These are phyloP conservation scores for Holocentrus rufus DNA, from an alignment of 2,797 vertebrate species.

Conservation along the genomic window DNA sequence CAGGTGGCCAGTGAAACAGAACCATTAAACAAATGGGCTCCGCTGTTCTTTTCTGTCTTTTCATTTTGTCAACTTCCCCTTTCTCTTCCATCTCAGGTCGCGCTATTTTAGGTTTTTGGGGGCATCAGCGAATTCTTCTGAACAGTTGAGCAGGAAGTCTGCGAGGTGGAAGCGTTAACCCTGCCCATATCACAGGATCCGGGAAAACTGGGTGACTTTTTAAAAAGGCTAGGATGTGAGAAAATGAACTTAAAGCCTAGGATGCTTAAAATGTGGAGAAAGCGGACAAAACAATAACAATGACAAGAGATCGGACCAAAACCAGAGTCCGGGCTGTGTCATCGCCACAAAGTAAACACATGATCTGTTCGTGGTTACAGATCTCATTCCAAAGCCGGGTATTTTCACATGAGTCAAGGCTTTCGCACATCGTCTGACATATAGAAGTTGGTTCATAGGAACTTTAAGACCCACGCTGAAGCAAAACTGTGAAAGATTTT, in stretches of 20 bases:
- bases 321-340: not conserved
- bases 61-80: slow-evolving; percentile 38
- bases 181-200: not conserved
- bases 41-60: slow-evolving; percentile 22
- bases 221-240: not conserved
- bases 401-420: not conserved
- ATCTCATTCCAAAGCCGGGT: slow-evolving; percentile 13
- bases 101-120: slow-evolving; percentile 35
- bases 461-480: slow-evolving; percentile 1
- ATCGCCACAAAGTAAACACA: not conserved
- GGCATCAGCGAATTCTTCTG: slow-evolving; percentile 33
- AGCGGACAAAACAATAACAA: not conserved
- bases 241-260: not conserved
- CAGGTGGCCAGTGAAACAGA: slow-evolving; percentile 62
- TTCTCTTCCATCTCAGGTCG: slow-evolving; percentile 38
- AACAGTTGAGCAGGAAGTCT: slow-evolving; percentile 31
- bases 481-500: not conserved
- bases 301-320: not conserved
- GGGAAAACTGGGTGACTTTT: fast-evolving
- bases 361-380: not conserved
- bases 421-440: not conserved
- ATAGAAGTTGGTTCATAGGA: not conserved
- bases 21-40: slow-evolving; percentile 46
- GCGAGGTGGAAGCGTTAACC: not conserved
- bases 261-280: not conserved